Base-by-base conservation (phyloP, 2,888 invertebrate species). In the Habrosyne pyritoides region DNA sequence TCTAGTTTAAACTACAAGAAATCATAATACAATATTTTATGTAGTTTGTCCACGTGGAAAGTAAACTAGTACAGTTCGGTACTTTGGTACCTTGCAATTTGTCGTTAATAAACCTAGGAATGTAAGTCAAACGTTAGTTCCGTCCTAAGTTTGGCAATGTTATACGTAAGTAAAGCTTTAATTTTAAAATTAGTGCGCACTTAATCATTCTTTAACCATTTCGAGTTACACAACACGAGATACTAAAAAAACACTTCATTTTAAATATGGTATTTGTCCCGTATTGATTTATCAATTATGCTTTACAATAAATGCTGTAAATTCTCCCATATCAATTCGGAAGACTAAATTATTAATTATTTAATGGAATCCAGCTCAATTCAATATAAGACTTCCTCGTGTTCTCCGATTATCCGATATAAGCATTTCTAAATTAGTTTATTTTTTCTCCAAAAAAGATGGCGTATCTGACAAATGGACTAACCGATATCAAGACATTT, bases 71-170 rank as follows among this genome's bases (percentile, higher is more conserved):
- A n/a, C n/a, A 64, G 59, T 61, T 53, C 52, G 75, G 72, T 67
- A 79, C 78, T 73, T 71, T 68, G 72, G 75, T 75, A 76, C 79
- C 75, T 58, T 60, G 59, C 58, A 63, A n/a, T 66, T 66, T 63
- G 63, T 69, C 60, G 69, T 65, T 57, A 65, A 56, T 71, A 81
- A 81, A 80, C 80, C 71, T 73, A 82, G 90, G 90, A 89, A 89
- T 90, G 89, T 89, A 81, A 81, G 71, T 79, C 75, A 62, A 42
- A 73, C 78, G 71, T 77, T 74, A 64, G 63, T 69, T 57, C 56
- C 71, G 68, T 69, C 67, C 71, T 80, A 77, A 72, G 73, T 86
- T 86, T 89, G 88, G 86, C 84, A 87, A 87, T 86, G 85, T 86
- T 65, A 46, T 55, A 57, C 64, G 66, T 52, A 61, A 54, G 62